A percentile compares a stretch with the other conserved stretches of the same genome.
phyloP scores from a whole-genome alignment of 2,888 invertebrate species.

The Laothoe populi region DNA sequence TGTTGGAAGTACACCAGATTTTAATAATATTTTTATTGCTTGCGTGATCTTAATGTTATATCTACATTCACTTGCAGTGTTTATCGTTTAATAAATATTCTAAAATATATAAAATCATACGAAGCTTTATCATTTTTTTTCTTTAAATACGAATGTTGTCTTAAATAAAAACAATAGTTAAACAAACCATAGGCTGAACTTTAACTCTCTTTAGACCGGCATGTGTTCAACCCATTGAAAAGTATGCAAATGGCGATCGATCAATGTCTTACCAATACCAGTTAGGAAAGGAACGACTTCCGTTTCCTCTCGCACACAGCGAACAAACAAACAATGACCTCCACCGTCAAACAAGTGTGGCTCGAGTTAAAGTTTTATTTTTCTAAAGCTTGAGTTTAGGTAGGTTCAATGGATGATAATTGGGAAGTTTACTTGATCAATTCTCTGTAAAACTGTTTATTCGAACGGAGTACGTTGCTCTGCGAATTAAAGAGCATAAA shows the following conservation, averaged over 20 bases:
- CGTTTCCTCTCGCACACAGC: conserved; percentile 54
- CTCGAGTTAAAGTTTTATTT: conserved; percentile 18
- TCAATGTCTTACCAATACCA: conserved; percentile 51
- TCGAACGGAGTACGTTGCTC: background rate
- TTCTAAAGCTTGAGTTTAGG: background rate
- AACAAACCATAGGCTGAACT: background rate
- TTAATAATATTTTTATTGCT: no score
- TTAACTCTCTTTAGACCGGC: conserved; percentile 2
- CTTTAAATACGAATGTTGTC: no score
- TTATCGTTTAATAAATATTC: no score
- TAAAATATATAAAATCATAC: no score
- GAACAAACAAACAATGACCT: conserved; percentile 44
- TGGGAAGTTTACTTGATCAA: conserved; percentile 10
- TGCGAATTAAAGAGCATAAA: background rate
- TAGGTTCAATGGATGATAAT: conserved; percentile 7
- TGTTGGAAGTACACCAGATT: no score
- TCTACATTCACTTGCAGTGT: no score
- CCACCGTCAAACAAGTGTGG: conserved; percentile 44
- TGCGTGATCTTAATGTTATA: no score
- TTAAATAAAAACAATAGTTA: background rate
- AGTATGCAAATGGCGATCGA: conserved; percentile 53
- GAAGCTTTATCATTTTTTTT: no score
- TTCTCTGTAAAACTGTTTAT: conserved; percentile 8
- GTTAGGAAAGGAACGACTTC: conserved; percentile 56
- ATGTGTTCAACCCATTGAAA: conserved; percentile 25